Evolutionary conservation across 1,140 invertebrate genomes (phyloP), one percentile per base, ranked within the genome.

Genomic region (Carcinoscorpius rotundicauda): DNA sequence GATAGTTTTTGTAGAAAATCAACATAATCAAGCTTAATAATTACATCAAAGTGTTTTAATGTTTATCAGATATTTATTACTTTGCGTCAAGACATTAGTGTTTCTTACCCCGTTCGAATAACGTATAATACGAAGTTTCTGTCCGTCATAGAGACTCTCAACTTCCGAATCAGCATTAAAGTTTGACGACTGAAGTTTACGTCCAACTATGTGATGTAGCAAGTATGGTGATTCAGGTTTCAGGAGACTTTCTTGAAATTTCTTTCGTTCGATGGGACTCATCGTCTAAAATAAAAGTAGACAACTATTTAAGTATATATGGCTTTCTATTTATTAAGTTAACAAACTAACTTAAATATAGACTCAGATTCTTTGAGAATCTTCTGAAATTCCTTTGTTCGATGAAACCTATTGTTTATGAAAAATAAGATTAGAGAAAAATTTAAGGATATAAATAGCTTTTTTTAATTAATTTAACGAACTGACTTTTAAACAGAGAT

Each of bases 71-170:
- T 10, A 6, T 8, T 48, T 10, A 11, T 59, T 59, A 29, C 29
- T 29, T 29, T 29, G 29, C 29, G 2, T 29, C 29, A 29, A 29
- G 29, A 29, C 0, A 29, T 29, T 48, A 10, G 48, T 10, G 29
- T 59, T 64, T 68, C 70, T 71, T 72, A 81, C 80, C 65, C 78
- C 77, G 65, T 76, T 80, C 50, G 78, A 77, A 69, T 81, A 81
- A 70, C 77, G 79, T 69, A 76, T 80, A 5, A 85, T 73, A 29
- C 82, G 75, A 3, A 85, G 68, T 51, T 71, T 76, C 61, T 76
- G 72, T 4, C 74, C 73, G 8, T 69, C 66, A 60, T 77, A 68
- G 5, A 75, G 68, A 0, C 76, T 75, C 53, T 73, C 70, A 0
- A 77, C 64, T 63, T 77, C 69, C 5, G 70, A 69, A 66, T 81